Conservation (phyloP, 2,113 vertebrate species). For the Oenanthe melanoleuca region DNA sequence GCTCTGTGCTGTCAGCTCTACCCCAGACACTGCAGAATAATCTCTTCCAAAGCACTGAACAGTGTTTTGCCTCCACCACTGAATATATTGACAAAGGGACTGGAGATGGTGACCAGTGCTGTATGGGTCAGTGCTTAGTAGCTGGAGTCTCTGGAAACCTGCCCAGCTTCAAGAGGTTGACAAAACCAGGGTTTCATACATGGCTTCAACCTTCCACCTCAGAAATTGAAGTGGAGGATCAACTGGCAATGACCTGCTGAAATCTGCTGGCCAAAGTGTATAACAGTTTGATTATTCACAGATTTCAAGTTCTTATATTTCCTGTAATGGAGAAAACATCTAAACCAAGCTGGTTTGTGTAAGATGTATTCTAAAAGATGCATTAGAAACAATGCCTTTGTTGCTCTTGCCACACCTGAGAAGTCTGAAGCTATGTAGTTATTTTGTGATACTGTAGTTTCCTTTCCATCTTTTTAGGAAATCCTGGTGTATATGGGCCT, state of each 20-base stretch:
- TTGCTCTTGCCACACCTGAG: neutral
- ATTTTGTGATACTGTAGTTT: neutral
- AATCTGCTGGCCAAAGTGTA: neutral
- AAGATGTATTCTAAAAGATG: neutral
- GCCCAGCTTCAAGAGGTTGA: neutral
- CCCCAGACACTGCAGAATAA: neutral
- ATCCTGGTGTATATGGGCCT: fast-evolving
- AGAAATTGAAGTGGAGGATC: neutral
- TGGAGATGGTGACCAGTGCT: neutral
- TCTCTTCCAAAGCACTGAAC: neutral
- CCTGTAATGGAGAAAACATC: neutral
- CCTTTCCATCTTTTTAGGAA: neutral
- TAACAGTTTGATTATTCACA: neutral
- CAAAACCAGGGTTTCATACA: neutral
- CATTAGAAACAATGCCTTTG: neutral
- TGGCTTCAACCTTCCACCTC: neutral
- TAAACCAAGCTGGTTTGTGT: neutral
- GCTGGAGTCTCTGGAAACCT: neutral
- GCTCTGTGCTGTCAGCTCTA: neutral
- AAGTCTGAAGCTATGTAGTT: neutral
- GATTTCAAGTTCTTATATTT: neutral
- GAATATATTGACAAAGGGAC: neutral
- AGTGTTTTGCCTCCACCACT: neutral
- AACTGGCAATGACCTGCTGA: neutral
- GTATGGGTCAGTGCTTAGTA: neutral